These are phyloP conservation scores for Jordanella pulchra DNA, from an alignment of 2,797 vertebrate species.

Conservation along the genomic window DNA sequence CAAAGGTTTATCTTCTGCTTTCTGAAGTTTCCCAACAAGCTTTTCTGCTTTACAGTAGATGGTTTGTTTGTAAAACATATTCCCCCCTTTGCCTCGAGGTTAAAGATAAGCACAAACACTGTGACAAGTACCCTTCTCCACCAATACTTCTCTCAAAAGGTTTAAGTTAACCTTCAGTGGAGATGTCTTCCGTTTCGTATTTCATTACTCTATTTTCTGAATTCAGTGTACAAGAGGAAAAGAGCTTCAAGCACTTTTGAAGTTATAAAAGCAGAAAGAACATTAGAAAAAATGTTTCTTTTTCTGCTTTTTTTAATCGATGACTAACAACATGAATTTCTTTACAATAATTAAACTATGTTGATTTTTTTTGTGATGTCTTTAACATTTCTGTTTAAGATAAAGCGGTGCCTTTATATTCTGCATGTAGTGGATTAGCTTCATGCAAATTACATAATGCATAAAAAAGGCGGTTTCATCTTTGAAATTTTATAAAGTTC, in stretches of 20 bases:
- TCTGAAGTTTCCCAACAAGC: conserved; percentile 7
- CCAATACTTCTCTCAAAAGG: conserved; percentile 23
- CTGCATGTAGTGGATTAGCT: neutral
- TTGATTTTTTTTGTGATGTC: neutral
- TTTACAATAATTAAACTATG: neutral
- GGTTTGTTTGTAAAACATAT: neutral
- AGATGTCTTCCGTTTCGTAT: neutral
- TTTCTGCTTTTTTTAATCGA: neutral
- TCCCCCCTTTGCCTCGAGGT: conserved; percentile 13
- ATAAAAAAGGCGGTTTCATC: neutral
- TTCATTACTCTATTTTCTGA: neutral
- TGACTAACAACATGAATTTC: neutral
- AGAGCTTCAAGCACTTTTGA: neutral
- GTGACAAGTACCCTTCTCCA: conserved; percentile 22
- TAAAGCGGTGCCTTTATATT: neutral
- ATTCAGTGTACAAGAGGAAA: neutral
- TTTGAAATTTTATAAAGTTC: neutral
- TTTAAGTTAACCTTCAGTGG: conserved; percentile 22
- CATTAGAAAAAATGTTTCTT: neutral
- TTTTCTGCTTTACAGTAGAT: neutral
- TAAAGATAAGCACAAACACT: conserved; percentile 14
- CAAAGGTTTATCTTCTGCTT: conserved; percentile 9
- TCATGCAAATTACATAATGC: conserved; percentile 8
- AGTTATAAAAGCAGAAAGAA: neutral
- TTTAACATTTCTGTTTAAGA: neutral